A percentile compares a stretch with the other conserved stretches of the same genome.
Conservation (phyloP, 2,113 vertebrate species). For the Myxocyprinus asiaticus region DNA sequence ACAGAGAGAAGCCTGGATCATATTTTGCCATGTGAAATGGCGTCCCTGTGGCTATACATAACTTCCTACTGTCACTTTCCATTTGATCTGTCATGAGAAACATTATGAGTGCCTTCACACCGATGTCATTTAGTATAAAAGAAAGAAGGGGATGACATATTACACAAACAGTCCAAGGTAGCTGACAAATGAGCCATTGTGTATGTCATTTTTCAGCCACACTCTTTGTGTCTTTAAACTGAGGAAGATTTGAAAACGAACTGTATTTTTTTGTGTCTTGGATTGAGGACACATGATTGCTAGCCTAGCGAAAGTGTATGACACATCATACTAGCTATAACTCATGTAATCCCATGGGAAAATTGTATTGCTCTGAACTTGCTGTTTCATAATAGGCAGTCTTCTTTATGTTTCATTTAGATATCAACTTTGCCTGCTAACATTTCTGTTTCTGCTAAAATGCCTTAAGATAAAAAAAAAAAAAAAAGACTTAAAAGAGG, state of each 20-base stretch:
- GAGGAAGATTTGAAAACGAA: constrained; percentile 53
- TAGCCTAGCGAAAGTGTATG: constrained; percentile 3
- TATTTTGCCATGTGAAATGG: constrained; percentile 52
- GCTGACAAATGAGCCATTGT: constrained; percentile 45
- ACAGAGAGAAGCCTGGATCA: constrained; percentile 20
- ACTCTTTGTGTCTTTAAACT: constrained; percentile 49
- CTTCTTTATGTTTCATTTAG: too few species aligned
- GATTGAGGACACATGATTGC: not conserved
- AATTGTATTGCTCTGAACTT: too few species aligned
- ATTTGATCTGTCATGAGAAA: constrained; percentile 56
- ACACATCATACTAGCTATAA: not conserved
- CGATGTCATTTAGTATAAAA: constrained; percentile 13
- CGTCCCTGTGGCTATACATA: constrained; percentile 49
- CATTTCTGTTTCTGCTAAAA: too few species aligned
- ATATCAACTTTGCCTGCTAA: too few species aligned
- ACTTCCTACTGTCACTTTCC: constrained; percentile 55
- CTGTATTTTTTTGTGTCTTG: not conserved
- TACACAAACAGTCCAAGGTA: constrained; percentile 54
- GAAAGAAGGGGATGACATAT: constrained; percentile 40
- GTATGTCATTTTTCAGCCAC: constrained; percentile 46
- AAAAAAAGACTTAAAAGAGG: too few species aligned
- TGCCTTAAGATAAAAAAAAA: too few species aligned
- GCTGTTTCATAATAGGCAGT: too few species aligned
- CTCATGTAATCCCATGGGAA: not conserved
- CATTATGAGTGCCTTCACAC: constrained; percentile 49